Evolutionary conservation across 2,888 invertebrate genomes (phyloP).

Genomic region (Noctua comes): DNA sequence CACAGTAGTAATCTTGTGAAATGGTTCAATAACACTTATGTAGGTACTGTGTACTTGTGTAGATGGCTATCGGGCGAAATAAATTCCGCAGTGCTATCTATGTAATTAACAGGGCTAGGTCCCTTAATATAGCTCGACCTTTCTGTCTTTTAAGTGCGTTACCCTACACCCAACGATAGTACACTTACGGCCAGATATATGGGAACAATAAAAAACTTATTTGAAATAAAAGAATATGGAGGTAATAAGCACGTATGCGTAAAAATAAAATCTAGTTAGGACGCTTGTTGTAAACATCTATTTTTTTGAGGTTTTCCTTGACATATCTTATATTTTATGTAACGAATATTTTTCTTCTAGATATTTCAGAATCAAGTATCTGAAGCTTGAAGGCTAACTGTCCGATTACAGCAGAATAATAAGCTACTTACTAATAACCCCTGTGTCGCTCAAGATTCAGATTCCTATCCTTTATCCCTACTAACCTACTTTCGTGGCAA

Average conservation of each 20-base stretch:
- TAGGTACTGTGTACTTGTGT: constrained; percentile 35
- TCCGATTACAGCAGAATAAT: constrained; percentile 4
- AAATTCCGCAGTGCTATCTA: constrained; percentile 69
- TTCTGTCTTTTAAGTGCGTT: constrained; percentile 59
- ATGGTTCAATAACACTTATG: constrained; percentile 71
- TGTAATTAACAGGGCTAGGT: constrained; percentile 70
- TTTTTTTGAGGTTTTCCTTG: constrained; percentile 45
- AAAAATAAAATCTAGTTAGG: constrained; percentile 54
- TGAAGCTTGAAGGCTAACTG: not conserved
- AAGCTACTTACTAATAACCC: constrained; percentile 16
- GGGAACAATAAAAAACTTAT: constrained; percentile 52
- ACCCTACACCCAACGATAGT: constrained; percentile 45
- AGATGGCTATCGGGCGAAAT: constrained; percentile 66
- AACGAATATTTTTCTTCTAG: constrained; percentile 1
- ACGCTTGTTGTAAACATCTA: constrained; percentile 56
- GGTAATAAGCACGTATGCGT: constrained; percentile 52
- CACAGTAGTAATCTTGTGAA: constrained; percentile 66
- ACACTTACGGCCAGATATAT: constrained; percentile 50
- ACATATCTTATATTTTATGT: constrained; percentile 23
- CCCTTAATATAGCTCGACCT: constrained; percentile 70
- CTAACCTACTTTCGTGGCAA: constrained; percentile 39
- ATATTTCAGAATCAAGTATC: not conserved
- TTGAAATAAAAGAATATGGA: constrained; percentile 54
- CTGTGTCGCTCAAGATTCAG: constrained; percentile 14
- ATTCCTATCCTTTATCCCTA: constrained; percentile 26